Base-by-base conservation (phyloP, 2,888 invertebrate species). In the Phoronis australis region DNA sequence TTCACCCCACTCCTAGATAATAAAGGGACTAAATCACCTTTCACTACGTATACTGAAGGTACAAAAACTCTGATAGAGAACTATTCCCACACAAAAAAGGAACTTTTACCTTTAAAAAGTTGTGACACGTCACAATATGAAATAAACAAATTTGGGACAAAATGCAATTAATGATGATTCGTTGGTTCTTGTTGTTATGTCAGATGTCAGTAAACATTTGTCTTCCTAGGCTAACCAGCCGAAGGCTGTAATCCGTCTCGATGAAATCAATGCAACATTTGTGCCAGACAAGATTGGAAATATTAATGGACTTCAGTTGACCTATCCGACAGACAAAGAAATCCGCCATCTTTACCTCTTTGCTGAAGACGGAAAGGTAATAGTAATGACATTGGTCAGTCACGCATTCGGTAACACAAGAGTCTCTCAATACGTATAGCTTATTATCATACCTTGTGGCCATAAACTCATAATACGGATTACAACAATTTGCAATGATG, bases 321-420 rank as follows among this genome's bases (percentile, higher is more conserved):
- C 89, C 1, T 92, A 86, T 69, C 82, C 89, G 74, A 88, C 88
- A 70, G 88, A 90, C 54, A 90, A 90, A 1, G 84, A 86, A 2
- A 92, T 92, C 1, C 79, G 92, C 55, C 90, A 90, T 69, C 86
- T 93, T 61, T 93, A 87, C 73, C 86, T 92, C 1, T 88, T 89
- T 71, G 88, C 90, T 60, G 88, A 90, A 60, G 88, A 88, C 61
- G 84, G 89, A 1, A 88, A 90, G 80, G 78, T 77, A 59, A 57
- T 53, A 47, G 24, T 24, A 27, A 20, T 12, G 39, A 15, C 9
- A 12, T 35, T 35, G 9, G 15, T 9, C 15, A 12, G n/a, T n/a
- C n/a, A n/a, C n/a, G n/a, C n/a, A n/a, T n/a, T n/a, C n/a, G n/a
- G n/a, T 35, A 15, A 35, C 9, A 35, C 9, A 35, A 12, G 35